phyloP scores from a whole-genome alignment of 2,888 invertebrate genomes.

The Frankliniella fusca region DNA sequence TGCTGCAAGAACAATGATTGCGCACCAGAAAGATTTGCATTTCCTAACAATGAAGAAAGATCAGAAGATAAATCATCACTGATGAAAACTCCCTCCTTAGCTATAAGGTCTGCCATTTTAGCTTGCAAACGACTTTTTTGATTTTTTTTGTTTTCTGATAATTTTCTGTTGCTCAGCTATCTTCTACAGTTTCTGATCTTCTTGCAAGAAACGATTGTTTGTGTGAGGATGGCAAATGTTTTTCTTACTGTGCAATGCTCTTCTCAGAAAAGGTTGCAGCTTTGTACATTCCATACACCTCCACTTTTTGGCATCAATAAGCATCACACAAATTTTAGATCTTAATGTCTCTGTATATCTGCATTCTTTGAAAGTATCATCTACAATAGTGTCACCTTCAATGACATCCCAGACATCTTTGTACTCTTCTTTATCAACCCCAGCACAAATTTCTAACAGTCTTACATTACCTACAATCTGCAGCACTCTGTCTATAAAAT shows the following conservation, averaged over 20 bases:
- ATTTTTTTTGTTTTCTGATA: background rate
- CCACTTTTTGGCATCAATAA: background rate
- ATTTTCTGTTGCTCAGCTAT: background rate
- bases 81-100: background rate
- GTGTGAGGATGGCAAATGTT: background rate
- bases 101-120: background rate
- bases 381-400: background rate
- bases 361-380: background rate
- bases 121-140: background rate
- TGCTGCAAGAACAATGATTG: conserved; percentile 2
- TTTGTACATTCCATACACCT: background rate
- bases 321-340: background rate
- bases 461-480: background rate
- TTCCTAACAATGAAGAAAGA: background rate
- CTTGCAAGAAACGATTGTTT: background rate
- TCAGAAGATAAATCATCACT: background rate
- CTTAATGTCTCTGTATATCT: background rate
- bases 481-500: background rate
- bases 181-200: background rate
- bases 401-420: background rate
- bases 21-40: background rate
- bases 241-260: background rate
- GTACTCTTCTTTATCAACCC: background rate
- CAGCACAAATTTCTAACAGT: background rate
- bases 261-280: background rate